Base-by-base conservation (phyloP, 2,888 invertebrate species). In the Schizaphis graminum region DNA sequence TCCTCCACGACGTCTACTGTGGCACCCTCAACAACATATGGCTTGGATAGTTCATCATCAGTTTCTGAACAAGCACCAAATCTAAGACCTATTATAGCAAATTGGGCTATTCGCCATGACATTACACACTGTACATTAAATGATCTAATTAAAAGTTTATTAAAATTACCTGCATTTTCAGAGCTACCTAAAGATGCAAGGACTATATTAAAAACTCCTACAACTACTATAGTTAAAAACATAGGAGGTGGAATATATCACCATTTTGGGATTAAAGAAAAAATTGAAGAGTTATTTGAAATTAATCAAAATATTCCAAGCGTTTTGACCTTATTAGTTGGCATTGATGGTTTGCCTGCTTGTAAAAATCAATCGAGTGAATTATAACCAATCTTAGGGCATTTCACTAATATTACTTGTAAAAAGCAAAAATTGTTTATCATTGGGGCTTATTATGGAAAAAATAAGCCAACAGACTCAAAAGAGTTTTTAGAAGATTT, bases 401-500 rank as follows among this genome's bases (percentile, higher is more conserved):
- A 89, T n/a, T 86, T 85, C 41, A 44, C 85, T 11, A 85, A 89
- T 28, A 93, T 85, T 41, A 85, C 77, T 53, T 26, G 4, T n/a
- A 41, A 57, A 41, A 56, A 10, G 2, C 56, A 47, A 77, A 86
- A 87, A 47, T 90, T 94, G 5, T 89, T 94, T 89, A 41, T 89
- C 47, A 57, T 94, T 91, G 94, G 94, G 44, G 94, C 89, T 4
- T 94, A 91, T 94, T 67, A 90, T 93, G 94, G 94, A 21, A 89
- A 28, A 35, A 47, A n/a, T 28, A 94, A 94, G 61, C 93, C 93
- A 26, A n/a, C 26, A 35, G 91, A 87, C 91, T 67, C 35, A 16
- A 91, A 92, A 87, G 56, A 91, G 26, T 94, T 93, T 90, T 41
- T 94, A 57, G 57, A 10, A 24, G 24, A 89, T 57, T 61, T 89